Conservation (phyloP, 2,797 vertebrate genomes). For the Argentina silus region DNA sequence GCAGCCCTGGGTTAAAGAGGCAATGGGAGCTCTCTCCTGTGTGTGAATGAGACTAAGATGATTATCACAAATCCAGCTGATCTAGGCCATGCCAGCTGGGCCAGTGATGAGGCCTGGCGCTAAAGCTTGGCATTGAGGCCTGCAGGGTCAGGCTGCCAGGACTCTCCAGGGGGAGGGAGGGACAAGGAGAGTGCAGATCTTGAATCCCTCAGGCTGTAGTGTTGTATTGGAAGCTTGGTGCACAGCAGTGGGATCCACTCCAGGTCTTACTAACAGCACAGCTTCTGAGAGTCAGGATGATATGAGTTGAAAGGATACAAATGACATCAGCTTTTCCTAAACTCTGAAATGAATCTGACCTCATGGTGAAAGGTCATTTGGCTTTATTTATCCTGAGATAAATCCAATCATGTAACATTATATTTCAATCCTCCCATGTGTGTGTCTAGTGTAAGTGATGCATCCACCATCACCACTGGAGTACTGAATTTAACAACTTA, state of each 20-base stretch:
- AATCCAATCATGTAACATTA: slow-evolving; percentile 36
- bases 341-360: slow-evolving; percentile 45
- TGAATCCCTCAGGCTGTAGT: slow-evolving; percentile 44
- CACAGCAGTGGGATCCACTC: slow-evolving; percentile 32
- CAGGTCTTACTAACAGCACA: slow-evolving; percentile 41
- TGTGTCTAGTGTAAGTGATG: slow-evolving; percentile 22
- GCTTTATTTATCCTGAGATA: slow-evolving; percentile 48
- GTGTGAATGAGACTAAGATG: slow-evolving; percentile 65
- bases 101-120: slow-evolving; percentile 55
- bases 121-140: slow-evolving; percentile 60
- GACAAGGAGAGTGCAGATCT: slow-evolving; percentile 27
- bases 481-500: not conserved
- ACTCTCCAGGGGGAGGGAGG: slow-evolving; percentile 15
- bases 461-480: not conserved
- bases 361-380: slow-evolving; percentile 34
- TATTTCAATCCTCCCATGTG: slow-evolving; percentile 31
- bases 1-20: slow-evolving; percentile 47
- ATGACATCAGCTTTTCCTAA: slow-evolving; percentile 45
- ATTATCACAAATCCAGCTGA: slow-evolving; percentile 73
- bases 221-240: slow-evolving; percentile 41
- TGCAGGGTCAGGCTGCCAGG: slow-evolving; percentile 25
- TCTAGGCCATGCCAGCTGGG: slow-evolving; percentile 64
- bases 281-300: slow-evolving; percentile 38
- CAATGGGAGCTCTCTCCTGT: slow-evolving; percentile 50
- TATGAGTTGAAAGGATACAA: slow-evolving; percentile 39